Percentiles rank a stretch among this genome's conserved stretches.
Conservation (phyloP, 2,113 vertebrate species). For the Pagrus major region DNA sequence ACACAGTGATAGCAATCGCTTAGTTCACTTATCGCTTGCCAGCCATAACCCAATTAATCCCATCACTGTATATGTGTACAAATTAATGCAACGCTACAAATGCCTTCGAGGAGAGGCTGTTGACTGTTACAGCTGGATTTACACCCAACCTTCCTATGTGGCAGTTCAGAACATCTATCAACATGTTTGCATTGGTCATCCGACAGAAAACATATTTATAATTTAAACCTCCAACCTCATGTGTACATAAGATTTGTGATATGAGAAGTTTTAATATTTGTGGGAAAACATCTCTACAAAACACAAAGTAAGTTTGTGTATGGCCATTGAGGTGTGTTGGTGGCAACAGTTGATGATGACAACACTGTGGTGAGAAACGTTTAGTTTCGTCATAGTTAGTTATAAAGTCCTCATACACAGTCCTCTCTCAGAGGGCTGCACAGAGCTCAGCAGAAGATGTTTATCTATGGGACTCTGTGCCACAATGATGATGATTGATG, state of each 20-base stretch:
- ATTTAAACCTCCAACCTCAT: too few relatives aligned
- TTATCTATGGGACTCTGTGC: background rate
- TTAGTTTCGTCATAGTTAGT: background rate
- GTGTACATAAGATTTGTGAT: background rate
- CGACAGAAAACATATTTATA: too few relatives aligned
- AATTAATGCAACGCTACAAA: too few relatives aligned
- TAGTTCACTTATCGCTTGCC: too few relatives aligned
- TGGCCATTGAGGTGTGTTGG: background rate
- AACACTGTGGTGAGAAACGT: background rate
- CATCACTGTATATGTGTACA: too few relatives aligned
- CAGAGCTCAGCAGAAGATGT: background rate
- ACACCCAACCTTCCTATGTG: too few relatives aligned
- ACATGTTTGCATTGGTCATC: too few relatives aligned
- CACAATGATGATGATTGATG: background rate
- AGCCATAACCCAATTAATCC: too few relatives aligned
- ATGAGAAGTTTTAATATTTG: background rate
- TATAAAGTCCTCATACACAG: conserved; percentile 10
- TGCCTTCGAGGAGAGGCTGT: too few relatives aligned
- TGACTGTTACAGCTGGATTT: too few relatives aligned
- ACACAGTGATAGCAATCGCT: too few relatives aligned
- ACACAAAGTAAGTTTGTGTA: background rate
- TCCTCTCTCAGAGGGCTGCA: background rate
- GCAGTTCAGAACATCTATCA: too few relatives aligned
- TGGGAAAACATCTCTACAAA: background rate
- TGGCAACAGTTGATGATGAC: background rate